Evolutionary conservation across 2,113 vertebrate genomes (phyloP), one percentile per base, ranked within the genome.

Genomic region (Meles meles): DNA sequence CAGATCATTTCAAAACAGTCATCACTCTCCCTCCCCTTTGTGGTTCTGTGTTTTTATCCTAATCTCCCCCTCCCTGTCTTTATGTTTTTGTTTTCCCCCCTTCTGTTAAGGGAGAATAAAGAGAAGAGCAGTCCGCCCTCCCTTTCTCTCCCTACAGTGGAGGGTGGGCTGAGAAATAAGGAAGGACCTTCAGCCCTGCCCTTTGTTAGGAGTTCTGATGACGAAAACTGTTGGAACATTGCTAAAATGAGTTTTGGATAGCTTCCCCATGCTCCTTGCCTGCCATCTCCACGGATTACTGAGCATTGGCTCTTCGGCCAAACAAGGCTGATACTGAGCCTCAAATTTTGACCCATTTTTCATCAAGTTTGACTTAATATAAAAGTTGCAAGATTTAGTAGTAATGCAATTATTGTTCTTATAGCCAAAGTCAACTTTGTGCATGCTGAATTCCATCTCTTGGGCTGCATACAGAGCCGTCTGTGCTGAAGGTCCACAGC

Each of bases 331-430:
- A 80, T 57, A 37, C 0, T 69, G 23, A 83, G 14, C 85, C 18
- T 94, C 83, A 39, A 29, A 59, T 96, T 96, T 85, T 76, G 76
- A 88, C 80, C 76, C 37, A 15, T 93, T 69, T 93, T 95, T 93
- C 44, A 27, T 82, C 55, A 80, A 42, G 21, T 93, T 93, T 93
- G 29, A 88, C 71, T 90, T 94, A 94, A 44, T 67, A 55, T 31
- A 90, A 47, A 93, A 89, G 55, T 67, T 31, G 11, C n/a, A 63
- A n/a, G 57, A 90, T 88, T 89, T 79, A 61, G 34, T 55, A 92
- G 25, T 67, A 67, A 37, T 42, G 20, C 57, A 42, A 23, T 83
- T 82, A 79, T 21, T 67, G 27, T 85, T 49, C 65, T 71, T 89
- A 82, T 7, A 79, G 94, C 71, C 77, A 71, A 90, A 44, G 11